Percentiles rank a stretch among this genome's conserved stretches.
Conservation (phyloP, 2,113 vertebrate species). For the Lophius piscatorius region DNA sequence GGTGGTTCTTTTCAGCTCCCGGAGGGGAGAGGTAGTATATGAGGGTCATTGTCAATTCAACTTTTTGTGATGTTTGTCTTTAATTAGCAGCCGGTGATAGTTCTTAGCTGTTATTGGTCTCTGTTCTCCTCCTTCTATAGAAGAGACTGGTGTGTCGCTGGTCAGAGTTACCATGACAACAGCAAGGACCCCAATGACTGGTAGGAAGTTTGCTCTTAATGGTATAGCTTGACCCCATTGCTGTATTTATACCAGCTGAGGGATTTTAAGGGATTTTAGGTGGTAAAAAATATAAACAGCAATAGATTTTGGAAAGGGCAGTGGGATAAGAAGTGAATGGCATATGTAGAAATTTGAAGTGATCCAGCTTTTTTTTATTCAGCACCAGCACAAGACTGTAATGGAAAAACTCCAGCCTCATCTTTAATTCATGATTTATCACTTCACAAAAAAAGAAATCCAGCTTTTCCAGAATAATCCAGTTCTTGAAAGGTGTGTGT, state of each 20-base stretch:
- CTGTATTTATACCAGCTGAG: constrained; percentile 11
- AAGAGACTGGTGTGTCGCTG: constrained; percentile 16
- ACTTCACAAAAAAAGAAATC: constrained; percentile 33
- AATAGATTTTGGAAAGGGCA: constrained; percentile 9
- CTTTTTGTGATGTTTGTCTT: constrained; percentile 6
- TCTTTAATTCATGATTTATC: constrained; percentile 66
- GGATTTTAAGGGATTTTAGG: background rate
- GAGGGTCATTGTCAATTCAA: background rate
- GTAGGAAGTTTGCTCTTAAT: constrained; percentile 36
- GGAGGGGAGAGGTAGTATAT: background rate
- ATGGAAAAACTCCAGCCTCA: constrained; percentile 55
- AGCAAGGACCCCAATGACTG: constrained; percentile 12
- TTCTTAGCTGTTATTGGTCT: constrained; percentile 13
- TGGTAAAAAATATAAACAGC: constrained; percentile 20
- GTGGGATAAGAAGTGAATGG: constrained; percentile 35
- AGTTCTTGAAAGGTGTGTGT: constrained; percentile 25
- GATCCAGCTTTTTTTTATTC: constrained; percentile 60
- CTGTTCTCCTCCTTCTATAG: background rate
- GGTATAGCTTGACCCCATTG: constrained; percentile 35
- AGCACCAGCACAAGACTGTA: constrained; percentile 15
- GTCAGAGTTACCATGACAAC: constrained; percentile 64
- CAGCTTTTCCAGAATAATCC: constrained; percentile 49
- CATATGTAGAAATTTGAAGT: constrained; percentile 28
- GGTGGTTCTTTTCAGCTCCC: constrained; percentile 33
- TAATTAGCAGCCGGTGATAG: constrained; percentile 44